Evolutionary conservation across 2,888 invertebrate genomes (phyloP).

Genomic region (Nemotelus nigrinus): DNA sequence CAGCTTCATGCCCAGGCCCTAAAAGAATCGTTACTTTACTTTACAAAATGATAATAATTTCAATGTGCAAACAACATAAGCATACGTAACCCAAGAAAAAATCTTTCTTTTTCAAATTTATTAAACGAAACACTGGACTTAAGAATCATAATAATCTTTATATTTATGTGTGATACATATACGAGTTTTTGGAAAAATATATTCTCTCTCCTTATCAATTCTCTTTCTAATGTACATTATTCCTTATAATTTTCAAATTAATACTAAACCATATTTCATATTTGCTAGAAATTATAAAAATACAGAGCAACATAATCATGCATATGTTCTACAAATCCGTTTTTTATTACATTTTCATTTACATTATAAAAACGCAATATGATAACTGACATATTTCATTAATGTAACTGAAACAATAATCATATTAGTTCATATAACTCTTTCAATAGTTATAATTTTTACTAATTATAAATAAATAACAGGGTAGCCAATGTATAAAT

Average conservation of each 20-base stretch:
- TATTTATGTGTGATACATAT: constrained; percentile 32
- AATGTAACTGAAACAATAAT: constrained; percentile 5
- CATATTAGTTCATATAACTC: not conserved
- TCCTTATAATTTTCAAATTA: constrained; percentile 1
- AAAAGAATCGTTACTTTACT: too few relatives aligned
- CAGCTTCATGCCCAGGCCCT: too few relatives aligned
- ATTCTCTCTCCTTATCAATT: constrained; percentile 15
- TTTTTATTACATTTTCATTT: not conserved
- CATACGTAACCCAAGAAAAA: too few relatives aligned
- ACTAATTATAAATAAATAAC: constrained; percentile 39
- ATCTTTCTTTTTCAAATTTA: not conserved
- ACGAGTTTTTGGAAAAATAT: constrained; percentile 34
- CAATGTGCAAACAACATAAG: too few relatives aligned
- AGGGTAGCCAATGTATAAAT: not conserved
- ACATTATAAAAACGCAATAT: constrained; percentile 2
- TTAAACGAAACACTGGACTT: not conserved
- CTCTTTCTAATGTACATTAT: constrained; percentile 12
- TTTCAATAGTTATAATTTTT: constrained; percentile 4
- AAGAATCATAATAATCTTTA: constrained; percentile 19
- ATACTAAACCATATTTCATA: constrained; percentile 5
- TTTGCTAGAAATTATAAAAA: not conserved
- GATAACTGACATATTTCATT: not conserved
- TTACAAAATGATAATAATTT: too few relatives aligned
- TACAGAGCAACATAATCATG: not conserved
- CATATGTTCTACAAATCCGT: not conserved